These are phyloP conservation scores for Sula dactylatra DNA, from an alignment of 2,113 vertebrate species.

Conservation along the genomic window DNA sequence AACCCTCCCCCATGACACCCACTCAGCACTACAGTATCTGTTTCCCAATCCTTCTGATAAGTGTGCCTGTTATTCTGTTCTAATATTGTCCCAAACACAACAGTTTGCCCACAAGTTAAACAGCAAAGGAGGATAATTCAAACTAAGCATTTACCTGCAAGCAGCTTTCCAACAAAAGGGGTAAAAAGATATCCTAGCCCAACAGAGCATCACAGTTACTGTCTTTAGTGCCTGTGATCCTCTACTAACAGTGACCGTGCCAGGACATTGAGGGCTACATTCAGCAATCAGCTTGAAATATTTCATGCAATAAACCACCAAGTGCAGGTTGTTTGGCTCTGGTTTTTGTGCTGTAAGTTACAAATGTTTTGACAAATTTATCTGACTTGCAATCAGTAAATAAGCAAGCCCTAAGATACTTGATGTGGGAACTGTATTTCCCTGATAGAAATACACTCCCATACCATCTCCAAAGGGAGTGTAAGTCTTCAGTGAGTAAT, in stretches of 20 bases:
- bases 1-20: not conserved
- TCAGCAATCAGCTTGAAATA: not conserved
- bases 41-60: constrained; percentile 19
- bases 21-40: constrained; percentile 19
- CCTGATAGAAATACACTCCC: not conserved
- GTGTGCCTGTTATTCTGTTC: not conserved
- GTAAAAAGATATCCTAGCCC: not conserved
- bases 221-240: not conserved
- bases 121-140: not conserved
- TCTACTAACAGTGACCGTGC: not conserved
- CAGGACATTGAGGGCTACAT: not conserved
- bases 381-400: not conserved
- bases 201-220: not conserved
- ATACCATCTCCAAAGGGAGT: not conserved
- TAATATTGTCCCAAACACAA: constrained; percentile 21
- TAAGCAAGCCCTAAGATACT: not conserved
- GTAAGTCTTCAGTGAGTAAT: not conserved
- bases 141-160: not conserved
- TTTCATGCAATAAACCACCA: not conserved
- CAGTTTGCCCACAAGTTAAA: not conserved
- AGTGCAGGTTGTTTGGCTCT: not conserved
- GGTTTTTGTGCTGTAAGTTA: not conserved
- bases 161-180: not conserved
- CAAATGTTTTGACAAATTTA: not conserved
- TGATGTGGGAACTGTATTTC: not conserved